Percentiles rank a stretch among this genome's conserved stretches.
phyloP scores from a whole-genome alignment of 2,888 invertebrate species.

The Eristalis arbustorum region DNA sequence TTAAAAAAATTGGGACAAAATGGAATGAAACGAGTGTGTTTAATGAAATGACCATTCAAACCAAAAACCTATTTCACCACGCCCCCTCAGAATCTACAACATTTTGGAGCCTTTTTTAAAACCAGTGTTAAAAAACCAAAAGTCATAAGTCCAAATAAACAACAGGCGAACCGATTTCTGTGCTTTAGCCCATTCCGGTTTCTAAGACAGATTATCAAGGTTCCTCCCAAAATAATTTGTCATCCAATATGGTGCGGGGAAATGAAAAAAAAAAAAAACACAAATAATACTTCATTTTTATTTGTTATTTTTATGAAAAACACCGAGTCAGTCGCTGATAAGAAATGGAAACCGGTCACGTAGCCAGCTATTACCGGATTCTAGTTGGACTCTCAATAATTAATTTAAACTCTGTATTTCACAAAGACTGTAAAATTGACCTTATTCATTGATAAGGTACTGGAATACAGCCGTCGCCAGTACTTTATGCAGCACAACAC shows the following conservation, averaged over 20 bases:
- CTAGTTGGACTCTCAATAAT: conserved; percentile 59
- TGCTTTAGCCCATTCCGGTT: background rate
- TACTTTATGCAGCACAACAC: background rate
- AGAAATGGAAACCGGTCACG: conserved; percentile 36
- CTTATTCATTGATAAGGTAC: conserved; percentile 55
- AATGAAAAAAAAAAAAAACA: background rate
- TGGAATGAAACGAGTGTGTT: too few relatives aligned
- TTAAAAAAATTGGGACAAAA: too few relatives aligned
- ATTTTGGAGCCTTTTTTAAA: too few relatives aligned
- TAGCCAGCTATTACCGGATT: conserved; percentile 29
- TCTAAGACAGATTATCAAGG: background rate
- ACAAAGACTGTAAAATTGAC: conserved; percentile 49
- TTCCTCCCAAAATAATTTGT: background rate
- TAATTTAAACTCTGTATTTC: conserved; percentile 45
- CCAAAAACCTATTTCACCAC: too few relatives aligned
- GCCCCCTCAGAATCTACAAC: too few relatives aligned
- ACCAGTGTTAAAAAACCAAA: too few relatives aligned
- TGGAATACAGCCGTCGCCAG: background rate
- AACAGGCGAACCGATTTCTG: background rate
- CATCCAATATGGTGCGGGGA: conserved; percentile 44
- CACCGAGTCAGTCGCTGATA: conserved; percentile 36
- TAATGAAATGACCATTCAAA: too few relatives aligned
- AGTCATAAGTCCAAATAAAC: background rate
- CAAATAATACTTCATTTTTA: conserved; percentile 15
- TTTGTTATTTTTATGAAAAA: conserved; percentile 9